These are phyloP conservation scores for Campoplex capitator DNA, from an alignment of 2,888 invertebrate genomes.

Conservation along the genomic window DNA sequence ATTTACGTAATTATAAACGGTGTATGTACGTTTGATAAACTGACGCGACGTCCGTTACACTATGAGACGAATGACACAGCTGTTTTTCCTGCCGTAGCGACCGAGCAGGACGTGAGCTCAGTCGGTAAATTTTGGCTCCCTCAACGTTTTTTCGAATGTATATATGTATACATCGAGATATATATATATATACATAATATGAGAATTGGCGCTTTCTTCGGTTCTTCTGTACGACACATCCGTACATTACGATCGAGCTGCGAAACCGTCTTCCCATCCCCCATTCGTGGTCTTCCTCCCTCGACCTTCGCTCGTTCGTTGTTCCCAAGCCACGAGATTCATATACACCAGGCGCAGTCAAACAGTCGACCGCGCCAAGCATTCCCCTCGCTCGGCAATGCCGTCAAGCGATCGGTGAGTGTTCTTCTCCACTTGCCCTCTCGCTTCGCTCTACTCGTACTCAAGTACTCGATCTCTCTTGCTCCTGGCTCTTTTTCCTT, in stretches of 20 bases:
- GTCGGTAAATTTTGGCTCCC: conserved; percentile 33
- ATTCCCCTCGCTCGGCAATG: conserved; percentile 60
- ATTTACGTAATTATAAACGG: too few species aligned
- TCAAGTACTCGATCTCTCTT: conserved; percentile 33
- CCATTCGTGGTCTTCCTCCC: conserved; percentile 41
- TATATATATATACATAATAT: not conserved
- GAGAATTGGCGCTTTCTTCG: not conserved
- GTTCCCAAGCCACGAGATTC: conserved; percentile 44
- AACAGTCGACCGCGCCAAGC: conserved; percentile 61
- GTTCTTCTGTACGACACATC: conserved; percentile 14
- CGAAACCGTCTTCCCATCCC: conserved; percentile 19
- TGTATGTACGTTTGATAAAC: not conserved
- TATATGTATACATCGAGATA: not conserved
- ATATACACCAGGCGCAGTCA: conserved; percentile 51
- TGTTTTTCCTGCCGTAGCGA: conserved; percentile 11
- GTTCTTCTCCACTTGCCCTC: conserved; percentile 32
- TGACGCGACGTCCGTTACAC: not conserved
- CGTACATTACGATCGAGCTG: conserved; percentile 39
- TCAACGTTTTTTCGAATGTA: conserved; percentile 6
- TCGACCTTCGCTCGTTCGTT: conserved; percentile 45
- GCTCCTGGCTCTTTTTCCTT: conserved; percentile 37
- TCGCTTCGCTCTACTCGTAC: conserved; percentile 37
- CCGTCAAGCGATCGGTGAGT: conserved; percentile 61
- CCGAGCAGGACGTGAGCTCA: conserved; percentile 3
- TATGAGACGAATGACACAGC: not conserved